Conservation (phyloP, 2,888 invertebrate species). For the Perithous albicinctus region DNA sequence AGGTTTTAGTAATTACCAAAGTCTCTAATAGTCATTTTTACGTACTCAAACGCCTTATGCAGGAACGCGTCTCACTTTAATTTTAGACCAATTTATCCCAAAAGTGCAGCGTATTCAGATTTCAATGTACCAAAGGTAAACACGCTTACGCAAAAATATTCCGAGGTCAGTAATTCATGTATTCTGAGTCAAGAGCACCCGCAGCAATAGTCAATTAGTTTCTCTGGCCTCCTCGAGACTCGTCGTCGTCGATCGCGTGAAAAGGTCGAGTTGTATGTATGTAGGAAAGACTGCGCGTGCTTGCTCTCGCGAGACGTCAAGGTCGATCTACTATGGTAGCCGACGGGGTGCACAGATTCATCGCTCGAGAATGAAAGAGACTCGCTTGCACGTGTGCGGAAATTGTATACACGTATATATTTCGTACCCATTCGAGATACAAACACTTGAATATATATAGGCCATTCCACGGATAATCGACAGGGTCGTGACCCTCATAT, state of each 20-base stretch:
- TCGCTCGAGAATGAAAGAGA: slow-evolving; percentile 18
- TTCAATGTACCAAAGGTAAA: background rate
- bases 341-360: slow-evolving; percentile 22
- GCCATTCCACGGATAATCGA: too few relatives aligned
- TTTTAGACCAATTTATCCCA: too few relatives aligned
- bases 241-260: slow-evolving; percentile 31
- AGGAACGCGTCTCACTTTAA: too few relatives aligned
- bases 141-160: background rate
- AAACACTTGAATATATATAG: background rate
- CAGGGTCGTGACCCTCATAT: too few relatives aligned
- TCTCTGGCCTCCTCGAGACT: slow-evolving; percentile 5
- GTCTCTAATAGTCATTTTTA: too few relatives aligned
- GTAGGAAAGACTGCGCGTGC: slow-evolving; percentile 12
- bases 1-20: too few relatives aligned
- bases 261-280: slow-evolving; percentile 23
- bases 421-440: background rate
- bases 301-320: slow-evolving; percentile 18
- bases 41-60: too few relatives aligned
- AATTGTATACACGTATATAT: background rate
- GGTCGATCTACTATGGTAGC: slow-evolving; percentile 23
- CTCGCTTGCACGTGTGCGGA: slow-evolving; percentile 23
- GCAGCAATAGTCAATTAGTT: slow-evolving; percentile 8
- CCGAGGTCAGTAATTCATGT: background rate
- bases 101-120: background rate
- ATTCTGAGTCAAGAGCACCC: background rate